phyloP scores from a whole-genome alignment of 2,113 vertebrate genomes.

The Pteruthius melanotis region DNA sequence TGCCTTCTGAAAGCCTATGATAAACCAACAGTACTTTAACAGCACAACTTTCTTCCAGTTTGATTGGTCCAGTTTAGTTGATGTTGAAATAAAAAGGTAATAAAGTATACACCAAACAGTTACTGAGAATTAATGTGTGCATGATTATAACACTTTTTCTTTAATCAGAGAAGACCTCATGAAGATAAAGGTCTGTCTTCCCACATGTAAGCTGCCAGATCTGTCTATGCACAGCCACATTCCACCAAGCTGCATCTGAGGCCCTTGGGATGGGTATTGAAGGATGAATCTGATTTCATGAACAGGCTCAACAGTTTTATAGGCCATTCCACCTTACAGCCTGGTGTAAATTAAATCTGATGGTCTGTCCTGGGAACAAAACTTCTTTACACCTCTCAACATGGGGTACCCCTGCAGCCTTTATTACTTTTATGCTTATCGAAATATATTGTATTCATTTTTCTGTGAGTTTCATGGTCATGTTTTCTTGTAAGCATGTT shows the following conservation, averaged over 20 bases:
- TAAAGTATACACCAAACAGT: neutral
- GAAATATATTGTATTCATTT: neutral
- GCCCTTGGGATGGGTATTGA: neutral
- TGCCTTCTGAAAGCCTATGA: neutral
- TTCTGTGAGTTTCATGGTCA: neutral
- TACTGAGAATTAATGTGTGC: neutral
- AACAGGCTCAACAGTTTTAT: neutral
- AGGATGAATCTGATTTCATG: neutral
- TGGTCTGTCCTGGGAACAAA: neutral
- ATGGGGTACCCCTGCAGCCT: neutral
- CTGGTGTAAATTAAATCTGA: neutral
- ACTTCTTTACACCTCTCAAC: neutral
- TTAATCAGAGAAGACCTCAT: neutral
- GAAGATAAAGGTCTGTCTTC: neutral
- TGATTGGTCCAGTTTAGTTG: neutral
- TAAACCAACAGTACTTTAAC: neutral
- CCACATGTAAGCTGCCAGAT: neutral
- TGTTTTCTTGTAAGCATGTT: neutral
- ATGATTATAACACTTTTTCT: neutral
- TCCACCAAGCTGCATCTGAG: neutral
- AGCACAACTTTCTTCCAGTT: neutral
- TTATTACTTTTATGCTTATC: neutral
- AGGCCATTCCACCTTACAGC: neutral
- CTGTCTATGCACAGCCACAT: accelerated
- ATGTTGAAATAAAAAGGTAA: neutral